Percentiles rank a stretch among this genome's conserved stretches.
Conservation (phyloP, 2,797 vertebrate genomes). For the Pseudopleuronectes americanus region DNA sequence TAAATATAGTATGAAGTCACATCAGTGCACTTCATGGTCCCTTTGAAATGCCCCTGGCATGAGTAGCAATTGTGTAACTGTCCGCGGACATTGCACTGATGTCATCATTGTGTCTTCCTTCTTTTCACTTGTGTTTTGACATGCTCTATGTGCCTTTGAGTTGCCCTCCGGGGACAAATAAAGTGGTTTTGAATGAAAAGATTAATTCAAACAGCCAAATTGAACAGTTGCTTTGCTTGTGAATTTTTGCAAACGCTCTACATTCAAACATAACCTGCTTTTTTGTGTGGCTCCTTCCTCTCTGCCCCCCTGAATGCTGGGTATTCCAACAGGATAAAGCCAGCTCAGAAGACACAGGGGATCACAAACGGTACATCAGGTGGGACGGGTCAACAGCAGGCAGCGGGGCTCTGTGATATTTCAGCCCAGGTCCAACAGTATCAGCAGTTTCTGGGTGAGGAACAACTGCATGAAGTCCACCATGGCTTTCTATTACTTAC, state of each 20-base stretch:
- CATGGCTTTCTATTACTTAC: background rate
- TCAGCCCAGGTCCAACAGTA: constrained; percentile 94
- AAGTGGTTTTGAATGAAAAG: too few relatives aligned
- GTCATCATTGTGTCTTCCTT: background rate
- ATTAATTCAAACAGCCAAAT: background rate
- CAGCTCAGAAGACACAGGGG: constrained; percentile 90
- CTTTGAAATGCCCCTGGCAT: too few relatives aligned
- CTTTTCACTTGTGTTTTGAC: too few relatives aligned
- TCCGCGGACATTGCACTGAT: too few relatives aligned
- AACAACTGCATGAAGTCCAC: background rate
- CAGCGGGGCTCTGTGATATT: constrained; percentile 87
- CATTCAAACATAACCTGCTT: background rate
- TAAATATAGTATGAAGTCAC: background rate
- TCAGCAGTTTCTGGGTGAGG: constrained; percentile 94
- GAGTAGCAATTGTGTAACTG: too few relatives aligned
- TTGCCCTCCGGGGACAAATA: too few relatives aligned
- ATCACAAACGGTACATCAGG: constrained; percentile 88
- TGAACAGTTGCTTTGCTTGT: background rate
- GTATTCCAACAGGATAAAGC: constrained; percentile 84
- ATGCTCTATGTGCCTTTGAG: too few relatives aligned
- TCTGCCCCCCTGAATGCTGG: constrained; percentile 7
- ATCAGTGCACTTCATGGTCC: background rate
- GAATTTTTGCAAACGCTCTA: background rate
- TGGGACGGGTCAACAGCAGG: constrained; percentile 85
- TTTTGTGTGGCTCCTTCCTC: background rate